Evolutionary conservation across 2,113 vertebrate species (phyloP), one percentile per base, ranked within the genome.

Genomic region (Ranitomeya variabilis): DNA sequence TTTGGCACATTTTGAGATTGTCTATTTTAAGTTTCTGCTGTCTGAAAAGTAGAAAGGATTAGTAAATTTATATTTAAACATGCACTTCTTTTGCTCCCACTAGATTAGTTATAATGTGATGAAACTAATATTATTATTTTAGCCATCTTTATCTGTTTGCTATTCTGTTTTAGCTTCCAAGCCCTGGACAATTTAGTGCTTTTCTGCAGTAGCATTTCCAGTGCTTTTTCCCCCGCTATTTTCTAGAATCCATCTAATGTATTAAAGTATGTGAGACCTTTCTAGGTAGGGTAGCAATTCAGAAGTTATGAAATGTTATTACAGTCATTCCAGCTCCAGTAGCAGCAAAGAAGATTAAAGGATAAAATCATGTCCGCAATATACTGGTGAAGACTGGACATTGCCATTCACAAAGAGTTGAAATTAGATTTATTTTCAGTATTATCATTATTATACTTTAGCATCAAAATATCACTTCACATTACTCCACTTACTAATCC

Each of bases 261-360:
- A 74, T 59, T 85, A 85, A 21, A 37, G 67, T 74, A 59, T 74
- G 18, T 86, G 62, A 86, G 84, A 76, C 67, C 54, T 59, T 74
- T 86, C 26, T 86, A 37, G 60, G 76, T 37, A 86, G 54, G 57
- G 84, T 76, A 86, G 54, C 73, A 19, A 86, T 86, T 60, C 54
- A 86, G 71, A 62, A 73, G 71, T 86, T 60, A 45, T 86, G 54
- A 86, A 85, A 85, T 85, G 71, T 76, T 74, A 76, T 84, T 84
- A 86, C 57, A 86, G 71, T 45, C 69, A 86, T 59, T 23, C 52
- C 3, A 59, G 67, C 83, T 37, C 54, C 69, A 74, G 69, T 37
- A 57, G 66, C 69, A 74, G 19, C 76, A 69, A 60, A 86, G 84
- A 76, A 86, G 69, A 86, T 86, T 86, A 86, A 86, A 86, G 71